phyloP scores from a whole-genome alignment of 2,888 invertebrate species.

The Steinernema scapterisci region DNA sequence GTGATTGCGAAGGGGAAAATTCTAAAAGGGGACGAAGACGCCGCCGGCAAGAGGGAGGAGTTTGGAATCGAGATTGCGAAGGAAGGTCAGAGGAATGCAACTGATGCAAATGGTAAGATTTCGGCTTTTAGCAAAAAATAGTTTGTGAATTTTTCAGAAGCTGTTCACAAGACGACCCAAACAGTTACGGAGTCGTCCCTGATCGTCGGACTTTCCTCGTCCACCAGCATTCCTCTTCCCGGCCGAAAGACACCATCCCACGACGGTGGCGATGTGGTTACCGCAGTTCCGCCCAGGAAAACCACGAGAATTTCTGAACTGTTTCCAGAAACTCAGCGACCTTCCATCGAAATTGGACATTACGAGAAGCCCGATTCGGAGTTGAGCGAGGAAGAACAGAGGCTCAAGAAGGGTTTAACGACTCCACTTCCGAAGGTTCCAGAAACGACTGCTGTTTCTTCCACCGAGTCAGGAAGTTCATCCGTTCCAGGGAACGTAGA shows the following conservation, averaged over 20 bases:
- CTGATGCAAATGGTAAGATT: neutral
- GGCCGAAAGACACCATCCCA: neutral
- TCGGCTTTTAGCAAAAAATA: neutral
- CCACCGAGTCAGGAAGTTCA: too few species aligned
- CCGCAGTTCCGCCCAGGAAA: neutral
- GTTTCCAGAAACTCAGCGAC: neutral
- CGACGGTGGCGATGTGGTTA: slow-evolving; percentile 1
- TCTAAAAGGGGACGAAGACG: neutral
- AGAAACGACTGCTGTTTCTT: neutral
- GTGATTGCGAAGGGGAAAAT: slow-evolving; percentile 45
- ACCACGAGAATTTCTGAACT: neutral
- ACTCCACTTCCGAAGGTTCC: neutral
- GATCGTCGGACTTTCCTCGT: slow-evolving; percentile 11
- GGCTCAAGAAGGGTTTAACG: neutral
- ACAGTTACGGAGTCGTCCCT: neutral
- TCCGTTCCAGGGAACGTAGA: too few species aligned
- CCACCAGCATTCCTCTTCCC: neutral
- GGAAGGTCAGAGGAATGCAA: neutral
- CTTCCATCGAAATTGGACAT: neutral
- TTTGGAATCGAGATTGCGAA: slow-evolving; percentile 34
- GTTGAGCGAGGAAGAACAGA: slow-evolving; percentile 5
- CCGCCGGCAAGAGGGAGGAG: neutral
- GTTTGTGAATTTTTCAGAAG: neutral
- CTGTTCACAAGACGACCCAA: neutral
- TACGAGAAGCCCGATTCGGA: neutral